Evolutionary conservation across 2,113 vertebrate genomes (phyloP).

Genomic region (Rattus rattus): DNA sequence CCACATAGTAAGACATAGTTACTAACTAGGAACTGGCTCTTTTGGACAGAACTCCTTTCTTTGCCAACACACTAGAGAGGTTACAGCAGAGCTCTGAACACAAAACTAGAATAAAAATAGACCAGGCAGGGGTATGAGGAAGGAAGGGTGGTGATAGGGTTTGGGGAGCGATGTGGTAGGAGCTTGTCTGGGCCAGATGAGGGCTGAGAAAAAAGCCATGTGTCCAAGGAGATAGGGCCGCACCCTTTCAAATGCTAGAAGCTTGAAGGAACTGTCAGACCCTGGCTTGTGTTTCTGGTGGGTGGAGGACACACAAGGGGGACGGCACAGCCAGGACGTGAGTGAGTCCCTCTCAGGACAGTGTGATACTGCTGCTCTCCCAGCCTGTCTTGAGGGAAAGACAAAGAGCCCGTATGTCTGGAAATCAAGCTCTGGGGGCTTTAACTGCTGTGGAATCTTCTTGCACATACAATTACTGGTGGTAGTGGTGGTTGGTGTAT

Average conservation of each 20-base stretch:
- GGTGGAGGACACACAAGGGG: not conserved
- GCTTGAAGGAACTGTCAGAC: not conserved
- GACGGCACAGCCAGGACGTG: not conserved
- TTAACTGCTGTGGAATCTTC: not conserved
- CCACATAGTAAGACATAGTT: not conserved
- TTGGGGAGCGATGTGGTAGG: not conserved
- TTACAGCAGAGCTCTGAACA: not conserved
- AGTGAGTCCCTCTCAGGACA: not conserved
- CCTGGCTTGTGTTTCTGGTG: constrained; percentile 28
- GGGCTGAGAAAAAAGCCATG: constrained; percentile 1
- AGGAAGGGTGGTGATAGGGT: constrained; percentile 45
- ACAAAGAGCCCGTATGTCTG: not conserved
- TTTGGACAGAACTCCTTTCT: constrained; percentile 24
- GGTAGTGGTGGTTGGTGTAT: no score
- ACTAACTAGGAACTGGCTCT: not conserved
- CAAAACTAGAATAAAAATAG: not conserved
- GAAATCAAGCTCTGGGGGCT: constrained; percentile 23
- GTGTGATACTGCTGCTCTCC: not conserved
- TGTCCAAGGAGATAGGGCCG: constrained; percentile 17
- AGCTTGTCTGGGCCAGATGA: not conserved
- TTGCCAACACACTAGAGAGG: not conserved
- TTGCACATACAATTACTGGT: not conserved
- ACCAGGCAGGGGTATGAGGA: constrained; percentile 4
- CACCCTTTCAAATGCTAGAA: not conserved
- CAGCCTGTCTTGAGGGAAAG: not conserved